A percentile compares a stretch with the other conserved stretches of the same genome.
Conservation (phyloP, 2,888 invertebrate species). For the Sisyra nigra region DNA sequence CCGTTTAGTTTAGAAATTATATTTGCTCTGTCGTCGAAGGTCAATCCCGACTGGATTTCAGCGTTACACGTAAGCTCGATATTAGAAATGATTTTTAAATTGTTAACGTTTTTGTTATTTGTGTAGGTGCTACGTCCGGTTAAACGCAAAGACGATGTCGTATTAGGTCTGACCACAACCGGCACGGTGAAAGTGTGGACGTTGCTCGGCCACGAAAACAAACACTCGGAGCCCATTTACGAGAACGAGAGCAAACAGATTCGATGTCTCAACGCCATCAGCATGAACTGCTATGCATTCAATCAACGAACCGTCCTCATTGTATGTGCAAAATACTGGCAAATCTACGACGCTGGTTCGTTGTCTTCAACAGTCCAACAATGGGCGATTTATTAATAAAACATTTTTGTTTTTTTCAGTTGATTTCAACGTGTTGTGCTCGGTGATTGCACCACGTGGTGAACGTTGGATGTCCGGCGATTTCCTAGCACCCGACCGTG, state of each 20-base stretch:
- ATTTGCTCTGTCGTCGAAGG: slow-evolving; percentile 82
- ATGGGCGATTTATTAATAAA: too few species aligned
- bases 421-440: slow-evolving; percentile 90
- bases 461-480: slow-evolving; percentile 94
- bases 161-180: slow-evolving; percentile 86
- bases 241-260: slow-evolving; percentile 98
- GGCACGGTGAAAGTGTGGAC: slow-evolving; percentile 98
- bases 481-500: slow-evolving; percentile 79
- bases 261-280: slow-evolving; percentile 82
- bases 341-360: slow-evolving; percentile 66
- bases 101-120: slow-evolving; percentile 4
- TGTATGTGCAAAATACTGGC: slow-evolving; percentile 94
- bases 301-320: slow-evolving; percentile 95
- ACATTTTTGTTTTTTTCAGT: slow-evolving; percentile 35
- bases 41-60: slow-evolving; percentile 97
- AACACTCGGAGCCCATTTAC: slow-evolving; percentile 74
- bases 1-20: slow-evolving; percentile 86
- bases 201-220: slow-evolving; percentile 72
- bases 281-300: slow-evolving; percentile 83
- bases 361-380: too few species aligned
- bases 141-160: slow-evolving; percentile 84
- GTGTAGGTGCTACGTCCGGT: slow-evolving; percentile 46
- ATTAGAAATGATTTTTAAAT: too few species aligned
- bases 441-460: slow-evolving; percentile 73
- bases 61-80: slow-evolving; percentile 66